A percentile compares a stretch with the other conserved stretches of the same genome.
Conservation (phyloP, 2,797 vertebrate genomes). For the Neoniphon sammara region DNA sequence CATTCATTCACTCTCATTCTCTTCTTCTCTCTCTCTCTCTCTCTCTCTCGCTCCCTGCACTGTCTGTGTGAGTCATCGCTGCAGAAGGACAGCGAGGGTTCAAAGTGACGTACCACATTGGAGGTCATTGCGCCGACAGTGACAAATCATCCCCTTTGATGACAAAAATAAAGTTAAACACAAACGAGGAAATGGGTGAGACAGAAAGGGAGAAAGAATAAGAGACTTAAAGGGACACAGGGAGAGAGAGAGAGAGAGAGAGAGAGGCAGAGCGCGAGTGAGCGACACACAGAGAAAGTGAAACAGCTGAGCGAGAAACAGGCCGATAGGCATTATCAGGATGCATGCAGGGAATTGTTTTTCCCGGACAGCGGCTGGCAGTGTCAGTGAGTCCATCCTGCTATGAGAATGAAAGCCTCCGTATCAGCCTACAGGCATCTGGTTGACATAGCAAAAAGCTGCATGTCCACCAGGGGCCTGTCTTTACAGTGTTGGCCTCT, state of each 20-base stretch:
- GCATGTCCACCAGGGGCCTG: conserved; percentile 65
- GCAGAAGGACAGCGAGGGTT: conserved; percentile 44
- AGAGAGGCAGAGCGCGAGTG: conserved; percentile 20
- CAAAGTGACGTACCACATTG: conserved; percentile 43
- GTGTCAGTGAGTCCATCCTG: conserved; percentile 51
- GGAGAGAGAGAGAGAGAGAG: not conserved
- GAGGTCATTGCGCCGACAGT: conserved; percentile 62
- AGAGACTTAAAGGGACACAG: not conserved
- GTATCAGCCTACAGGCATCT: conserved; percentile 68
- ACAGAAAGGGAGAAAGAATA: not conserved
- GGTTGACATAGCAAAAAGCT: conserved; percentile 71
- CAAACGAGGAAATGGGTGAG: conserved; percentile 16
- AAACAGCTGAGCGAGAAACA: conserved; percentile 22
- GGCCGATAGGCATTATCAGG: conserved; percentile 39
- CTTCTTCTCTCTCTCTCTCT: not conserved
- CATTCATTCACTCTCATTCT: conserved; percentile 13
- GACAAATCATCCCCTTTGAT: conserved; percentile 61
- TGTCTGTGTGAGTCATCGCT: conserved; percentile 33
- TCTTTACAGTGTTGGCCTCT: conserved; percentile 57
- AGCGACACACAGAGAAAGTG: conserved; percentile 38
- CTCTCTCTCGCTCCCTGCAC: conserved; percentile 21
- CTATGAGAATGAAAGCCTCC: conserved; percentile 64
- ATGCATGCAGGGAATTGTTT: conserved; percentile 52
- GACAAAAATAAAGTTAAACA: conserved; percentile 58
- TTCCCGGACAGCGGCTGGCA: conserved; percentile 55